phyloP scores from a whole-genome alignment of 2,797 vertebrate genomes.

The Glyptemys insculpta region DNA sequence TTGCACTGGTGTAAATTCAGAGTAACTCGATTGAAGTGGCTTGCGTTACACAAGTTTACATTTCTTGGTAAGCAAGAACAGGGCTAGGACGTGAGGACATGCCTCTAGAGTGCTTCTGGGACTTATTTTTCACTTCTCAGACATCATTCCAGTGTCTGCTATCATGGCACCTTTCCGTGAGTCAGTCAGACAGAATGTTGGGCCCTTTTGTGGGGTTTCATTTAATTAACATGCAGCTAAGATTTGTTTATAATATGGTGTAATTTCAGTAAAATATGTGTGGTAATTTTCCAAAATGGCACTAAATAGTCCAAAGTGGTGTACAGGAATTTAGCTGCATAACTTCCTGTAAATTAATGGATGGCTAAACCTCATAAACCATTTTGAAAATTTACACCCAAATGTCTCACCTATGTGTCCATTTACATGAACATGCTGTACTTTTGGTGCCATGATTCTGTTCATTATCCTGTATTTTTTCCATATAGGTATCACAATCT shows the following conservation, averaged over 20 bases:
- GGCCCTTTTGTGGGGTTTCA: background rate
- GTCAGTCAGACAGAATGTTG: background rate
- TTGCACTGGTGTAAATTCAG: background rate
- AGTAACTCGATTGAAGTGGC: background rate
- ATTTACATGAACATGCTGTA: background rate
- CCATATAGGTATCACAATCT: constrained; percentile 89
- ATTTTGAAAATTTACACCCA: background rate
- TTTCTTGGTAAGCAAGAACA: background rate
- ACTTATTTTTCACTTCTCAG: background rate
- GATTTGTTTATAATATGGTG: background rate
- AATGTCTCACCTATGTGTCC: background rate
- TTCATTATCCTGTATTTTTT: background rate
- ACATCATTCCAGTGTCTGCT: background rate
- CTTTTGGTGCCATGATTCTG: background rate
- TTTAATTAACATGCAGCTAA: background rate
- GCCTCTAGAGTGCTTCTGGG: background rate
- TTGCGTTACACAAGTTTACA: background rate
- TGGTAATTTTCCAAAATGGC: background rate
- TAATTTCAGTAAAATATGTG: background rate
- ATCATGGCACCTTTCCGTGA: background rate
- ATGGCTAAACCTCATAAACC: background rate
- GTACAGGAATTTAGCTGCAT: background rate
- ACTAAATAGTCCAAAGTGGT: background rate
- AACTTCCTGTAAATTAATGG: background rate
- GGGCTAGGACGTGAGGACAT: background rate